Conservation (phyloP, 2,888 invertebrate species). For the Adelognathus sp. region DNA sequence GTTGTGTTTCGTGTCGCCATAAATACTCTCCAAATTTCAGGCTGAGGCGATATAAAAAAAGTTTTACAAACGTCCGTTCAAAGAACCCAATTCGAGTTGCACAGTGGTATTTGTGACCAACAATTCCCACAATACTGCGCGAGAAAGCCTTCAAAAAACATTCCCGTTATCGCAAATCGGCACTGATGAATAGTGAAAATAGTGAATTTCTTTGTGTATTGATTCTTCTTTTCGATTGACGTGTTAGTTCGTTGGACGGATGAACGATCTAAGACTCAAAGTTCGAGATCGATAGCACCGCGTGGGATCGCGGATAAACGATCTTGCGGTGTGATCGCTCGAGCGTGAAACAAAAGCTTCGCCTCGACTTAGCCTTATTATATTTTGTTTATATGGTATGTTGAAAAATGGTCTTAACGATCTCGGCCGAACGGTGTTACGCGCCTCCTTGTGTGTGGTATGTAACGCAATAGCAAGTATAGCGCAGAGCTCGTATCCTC, state of each 20-base stretch:
- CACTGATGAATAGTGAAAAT: too few relatives aligned
- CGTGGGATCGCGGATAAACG: constrained; percentile 18
- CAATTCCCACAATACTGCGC: neutral
- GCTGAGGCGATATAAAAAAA: too few relatives aligned
- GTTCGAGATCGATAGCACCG: neutral
- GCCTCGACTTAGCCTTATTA: neutral
- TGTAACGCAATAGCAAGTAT: neutral
- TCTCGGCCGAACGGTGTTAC: constrained; percentile 32
- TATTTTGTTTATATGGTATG: too few relatives aligned
- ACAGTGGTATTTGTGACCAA: too few relatives aligned
- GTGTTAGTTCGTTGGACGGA: neutral
- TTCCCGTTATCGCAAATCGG: too few relatives aligned
- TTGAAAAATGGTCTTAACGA: constrained; percentile 22
- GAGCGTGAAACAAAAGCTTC: constrained; percentile 11
- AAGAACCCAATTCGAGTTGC: too few relatives aligned
- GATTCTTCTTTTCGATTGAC: neutral
- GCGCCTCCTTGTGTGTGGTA: neutral
- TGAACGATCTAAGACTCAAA: neutral
- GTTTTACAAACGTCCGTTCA: too few relatives aligned
- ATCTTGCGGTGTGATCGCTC: constrained; percentile 2
- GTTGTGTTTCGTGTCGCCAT: too few relatives aligned
- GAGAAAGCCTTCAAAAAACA: too few relatives aligned
- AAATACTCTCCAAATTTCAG: too few relatives aligned
- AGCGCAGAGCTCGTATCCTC: neutral
- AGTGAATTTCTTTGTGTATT: constrained; percentile 17